Base-by-base conservation (phyloP, 2,888 invertebrate genomes). In the Hyposoter didymator region DNA sequence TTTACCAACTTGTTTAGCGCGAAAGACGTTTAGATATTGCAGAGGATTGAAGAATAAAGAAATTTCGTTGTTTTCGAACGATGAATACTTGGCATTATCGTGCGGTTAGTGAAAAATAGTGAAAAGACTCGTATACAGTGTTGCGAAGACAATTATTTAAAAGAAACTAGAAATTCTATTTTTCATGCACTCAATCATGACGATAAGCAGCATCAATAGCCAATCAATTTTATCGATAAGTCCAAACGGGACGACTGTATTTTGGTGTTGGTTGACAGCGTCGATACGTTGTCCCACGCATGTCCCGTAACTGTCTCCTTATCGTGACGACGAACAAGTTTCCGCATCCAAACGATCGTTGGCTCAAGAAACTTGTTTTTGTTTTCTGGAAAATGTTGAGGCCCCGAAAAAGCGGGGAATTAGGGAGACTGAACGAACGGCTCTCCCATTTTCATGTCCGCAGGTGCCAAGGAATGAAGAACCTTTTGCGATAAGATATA, bases 401-500 rank as follows among this genome's bases (percentile, higher is more conserved):
- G 10, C 22, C 22, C 4, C 39, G 55, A 79, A 69, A 73, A 49
- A 70, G 52, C 28, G 47, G 32, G 64, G 47, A 66, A 28, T 22
- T 74, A 22, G 49, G 8, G 49, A 49, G n/a, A 39, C 14, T 8
- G 47, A 47, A 22, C 45, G 67, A 67, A 28, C 59, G 59, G 28
- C 28, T 59, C 59, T 28, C 14, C 14, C 14, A 28, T 59, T 39
- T 66, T 35, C 66, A 66, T 22, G 66, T 78, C 70, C 39, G 22
- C 59, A 70, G 67, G 70, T 55, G 78, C 69, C 70, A 73, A 67
- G n/a, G 76, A 78, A 80, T 47, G 80, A 72, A 84, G 72, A 64
- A 32, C 74, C 70, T 69, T 80, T 76, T 28, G 82, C 84, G 87
- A 88, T 88, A 88, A 88, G 88, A 87, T 88, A 86, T 17, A n/a